Evolutionary conservation across 2,888 invertebrate genomes (phyloP).

Genomic region (Ennomos erosarius): DNA sequence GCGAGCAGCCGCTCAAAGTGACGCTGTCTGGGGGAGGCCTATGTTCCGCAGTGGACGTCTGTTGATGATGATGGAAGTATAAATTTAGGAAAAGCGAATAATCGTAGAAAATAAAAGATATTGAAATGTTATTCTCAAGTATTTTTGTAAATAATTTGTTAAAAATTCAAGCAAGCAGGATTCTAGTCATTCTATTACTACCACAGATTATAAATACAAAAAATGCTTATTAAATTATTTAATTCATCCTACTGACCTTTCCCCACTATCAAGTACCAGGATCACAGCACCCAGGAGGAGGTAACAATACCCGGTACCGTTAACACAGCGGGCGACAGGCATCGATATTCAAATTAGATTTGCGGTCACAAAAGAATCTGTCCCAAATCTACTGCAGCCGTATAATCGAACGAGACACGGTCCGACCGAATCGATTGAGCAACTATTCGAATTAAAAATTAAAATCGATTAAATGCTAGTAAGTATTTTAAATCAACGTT

Average conservation of each 20-base stretch:
- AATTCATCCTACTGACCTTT: conserved; percentile 27
- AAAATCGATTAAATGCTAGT: conserved; percentile 13
- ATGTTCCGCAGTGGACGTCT: too few species aligned
- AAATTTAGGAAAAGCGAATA: too few species aligned
- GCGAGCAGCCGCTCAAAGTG: too few species aligned
- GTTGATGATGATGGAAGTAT: too few species aligned
- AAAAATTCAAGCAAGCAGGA: too few species aligned
- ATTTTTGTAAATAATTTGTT: too few species aligned
- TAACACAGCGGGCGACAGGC: conserved; percentile 33
- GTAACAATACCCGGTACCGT: conserved; percentile 34
- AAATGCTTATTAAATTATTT: background rate
- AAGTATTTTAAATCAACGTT: too few species aligned
- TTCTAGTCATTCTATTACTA: too few species aligned
- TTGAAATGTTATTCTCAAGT: too few species aligned
- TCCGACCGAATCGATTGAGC: conserved; percentile 30
- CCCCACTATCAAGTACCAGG: conserved; percentile 34
- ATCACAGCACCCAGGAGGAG: conserved; percentile 28
- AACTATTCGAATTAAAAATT: conserved; percentile 6
- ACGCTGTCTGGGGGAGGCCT: too few species aligned
- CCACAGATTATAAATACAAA: too few species aligned
- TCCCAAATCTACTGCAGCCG: conserved; percentile 28
- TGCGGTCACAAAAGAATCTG: conserved; percentile 32
- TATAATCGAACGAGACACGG: conserved; percentile 26
- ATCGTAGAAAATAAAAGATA: too few species aligned
- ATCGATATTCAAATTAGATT: conserved; percentile 37